A percentile compares a stretch with the other conserved stretches of the same genome.
Conservation (phyloP, 2,888 invertebrate species). For the Aradus depressus region DNA sequence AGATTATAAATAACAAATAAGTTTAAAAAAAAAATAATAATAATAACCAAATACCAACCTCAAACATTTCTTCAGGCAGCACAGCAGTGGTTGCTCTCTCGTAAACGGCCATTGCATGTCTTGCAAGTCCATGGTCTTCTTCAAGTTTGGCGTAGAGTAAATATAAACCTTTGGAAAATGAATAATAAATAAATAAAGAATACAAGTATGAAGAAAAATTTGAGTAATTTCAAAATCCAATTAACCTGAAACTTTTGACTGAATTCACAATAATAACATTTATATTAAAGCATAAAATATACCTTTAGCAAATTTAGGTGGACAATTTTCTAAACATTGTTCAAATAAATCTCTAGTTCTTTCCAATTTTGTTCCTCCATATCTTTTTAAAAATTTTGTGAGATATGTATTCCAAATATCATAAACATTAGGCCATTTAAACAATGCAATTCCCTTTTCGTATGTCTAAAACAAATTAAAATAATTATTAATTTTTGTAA, state of each 20-base stretch:
- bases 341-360: constrained; percentile 96
- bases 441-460: constrained; percentile 94
- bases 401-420: constrained; percentile 99
- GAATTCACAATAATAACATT: background rate
- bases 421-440: constrained; percentile 98
- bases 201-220: background rate
- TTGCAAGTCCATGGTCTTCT: constrained; percentile 93
- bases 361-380: constrained; percentile 91
- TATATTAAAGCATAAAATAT: constrained; percentile 23
- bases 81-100: constrained; percentile 90
- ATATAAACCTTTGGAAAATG: constrained; percentile 55
- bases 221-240: background rate
- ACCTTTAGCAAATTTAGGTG: constrained; percentile 87
- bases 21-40: constrained; percentile 9
- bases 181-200: too few relatives aligned
- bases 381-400: constrained; percentile 89
- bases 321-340: constrained; percentile 93
- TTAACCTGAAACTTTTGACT: background rate
- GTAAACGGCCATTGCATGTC: constrained; percentile 99
- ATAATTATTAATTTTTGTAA: background rate
- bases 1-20: too few relatives aligned
- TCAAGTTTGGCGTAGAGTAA: constrained; percentile 95
- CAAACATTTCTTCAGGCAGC: constrained; percentile 85
- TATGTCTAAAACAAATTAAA: constrained; percentile 53
- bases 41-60: constrained; percentile 40